Base-by-base conservation (phyloP, 35 echinoderm and acorn worm genomes). In the Ophiothrix spiculata region DNA sequence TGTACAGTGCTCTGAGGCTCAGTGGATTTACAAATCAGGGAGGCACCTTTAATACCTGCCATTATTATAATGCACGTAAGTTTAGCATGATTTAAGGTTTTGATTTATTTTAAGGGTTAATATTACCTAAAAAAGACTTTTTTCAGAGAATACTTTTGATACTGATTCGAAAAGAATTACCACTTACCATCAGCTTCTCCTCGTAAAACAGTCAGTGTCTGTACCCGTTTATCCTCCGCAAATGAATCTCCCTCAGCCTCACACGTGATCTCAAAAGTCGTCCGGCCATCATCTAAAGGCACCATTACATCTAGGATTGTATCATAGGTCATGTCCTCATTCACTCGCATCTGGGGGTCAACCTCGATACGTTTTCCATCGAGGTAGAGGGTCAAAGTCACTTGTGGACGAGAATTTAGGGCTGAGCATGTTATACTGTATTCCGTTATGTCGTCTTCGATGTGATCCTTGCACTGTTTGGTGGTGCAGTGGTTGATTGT, bases 251-350 rank as follows among this genome's bases (percentile, higher is more conserved):
- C 60, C 3, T 15, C 60, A 6, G 60, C 60, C 60, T 69, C 60
- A 49, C 42, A 69, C 17, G 60, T 69, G 60, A 69, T 2, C 6
- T 25, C 60, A 69, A 69, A 69, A 10, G 3, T 10, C 1, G 60
- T 1, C 25, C 29, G 60, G 29, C 60, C 29, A 2, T 15, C 60
- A n/a, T 69, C 60, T 1, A 69, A 28, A 69, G 60, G 60, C 17
- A 69, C 23, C 60, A n/a, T 25, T 2, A n/a, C 25, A n/a, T 69
- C 60, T 25, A 69, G 60, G 6, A 69, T 69, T 4, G 60, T 69
- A 19, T 69, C 60, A 69, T 69, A 69, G 8, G 60, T 69, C 60
- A 69, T 69, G 25, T 69, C 60, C 60, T n/a, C 60, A 69, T 69
- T 69, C 16, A 69, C 60, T 25, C 60, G 17, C 60, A 69, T 69